Conservation (phyloP, 2,888 invertebrate genomes). For the Ormia ochracea region DNA sequence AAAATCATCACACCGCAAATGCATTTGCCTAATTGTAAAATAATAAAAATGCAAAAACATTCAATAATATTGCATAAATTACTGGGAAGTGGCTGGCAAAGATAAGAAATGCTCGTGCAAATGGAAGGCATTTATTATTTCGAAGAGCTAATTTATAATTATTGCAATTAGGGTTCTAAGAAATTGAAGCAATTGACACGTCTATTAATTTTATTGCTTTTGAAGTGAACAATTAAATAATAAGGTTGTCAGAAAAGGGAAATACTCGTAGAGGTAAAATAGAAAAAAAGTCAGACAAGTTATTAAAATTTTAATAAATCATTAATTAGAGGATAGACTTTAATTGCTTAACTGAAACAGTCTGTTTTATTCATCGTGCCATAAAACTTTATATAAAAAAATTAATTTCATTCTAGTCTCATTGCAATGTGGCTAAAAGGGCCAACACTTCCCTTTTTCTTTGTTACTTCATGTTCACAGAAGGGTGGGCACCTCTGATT, state of each 20-base stretch:
- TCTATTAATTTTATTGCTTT: conserved; percentile 18
- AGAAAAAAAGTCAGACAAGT: not conserved
- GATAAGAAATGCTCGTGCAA: not conserved
- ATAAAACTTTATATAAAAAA: too few relatives aligned
- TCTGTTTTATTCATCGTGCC: not conserved
- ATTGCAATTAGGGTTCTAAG: conserved; percentile 14
- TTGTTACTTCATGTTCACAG: too few relatives aligned
- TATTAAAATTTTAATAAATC: conserved; percentile 10
- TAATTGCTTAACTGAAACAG: not conserved
- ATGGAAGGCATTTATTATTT: not conserved
- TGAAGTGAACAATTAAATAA: conserved; percentile 6
- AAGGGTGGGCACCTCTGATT: too few relatives aligned
- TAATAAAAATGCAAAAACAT: conserved; percentile 11
- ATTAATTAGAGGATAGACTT: not conserved
- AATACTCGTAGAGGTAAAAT: too few relatives aligned
- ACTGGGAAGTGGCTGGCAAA: not conserved
- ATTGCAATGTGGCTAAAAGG: too few relatives aligned
- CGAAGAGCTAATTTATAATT: conserved; percentile 14
- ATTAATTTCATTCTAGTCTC: too few relatives aligned
- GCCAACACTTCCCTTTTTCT: too few relatives aligned
- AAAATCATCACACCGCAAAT: conserved; percentile 24
- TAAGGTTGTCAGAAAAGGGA: not conserved
- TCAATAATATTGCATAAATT: conserved; percentile 13
- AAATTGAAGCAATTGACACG: conserved; percentile 14
- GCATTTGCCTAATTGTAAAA: conserved; percentile 1